A percentile compares a stretch with the other conserved stretches of the same genome.
Conservation (phyloP, 2,888 invertebrate genomes). For the Suillia variegata region DNA sequence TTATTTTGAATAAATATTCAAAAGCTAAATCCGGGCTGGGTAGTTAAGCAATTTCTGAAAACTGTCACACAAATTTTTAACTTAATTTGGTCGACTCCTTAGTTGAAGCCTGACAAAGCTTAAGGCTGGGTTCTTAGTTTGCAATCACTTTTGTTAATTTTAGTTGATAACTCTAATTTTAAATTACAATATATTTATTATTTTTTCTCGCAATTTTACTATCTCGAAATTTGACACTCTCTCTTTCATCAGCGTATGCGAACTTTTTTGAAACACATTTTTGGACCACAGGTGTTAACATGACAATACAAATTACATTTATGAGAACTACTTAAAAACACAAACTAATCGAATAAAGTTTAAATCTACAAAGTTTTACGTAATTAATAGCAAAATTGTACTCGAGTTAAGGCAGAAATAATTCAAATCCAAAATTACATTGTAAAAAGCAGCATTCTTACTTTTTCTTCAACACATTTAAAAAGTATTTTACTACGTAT, state of each 20-base stretch:
- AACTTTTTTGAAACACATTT: conserved; percentile 13
- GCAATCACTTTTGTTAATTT: conserved; percentile 14
- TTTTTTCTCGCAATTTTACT: background rate
- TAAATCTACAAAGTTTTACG: conserved; percentile 1
- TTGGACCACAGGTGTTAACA: conserved; percentile 44
- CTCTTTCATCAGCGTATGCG: background rate
- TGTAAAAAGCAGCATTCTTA: background rate
- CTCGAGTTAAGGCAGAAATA: no score
- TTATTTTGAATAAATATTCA: no score
- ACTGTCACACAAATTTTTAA: no score
- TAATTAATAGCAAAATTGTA: no score
- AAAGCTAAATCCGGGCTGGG: conserved; percentile 11
- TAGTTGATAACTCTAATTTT: conserved; percentile 13
- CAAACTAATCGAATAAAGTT: no score
- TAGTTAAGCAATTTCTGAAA: conserved; percentile 30
- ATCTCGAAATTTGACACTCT: background rate
- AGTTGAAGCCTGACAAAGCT: background rate
- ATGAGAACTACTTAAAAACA: conserved; percentile 22
- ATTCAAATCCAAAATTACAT: background rate
- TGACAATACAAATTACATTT: conserved; percentile 38
- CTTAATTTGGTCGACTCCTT: no score
- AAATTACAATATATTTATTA: background rate
- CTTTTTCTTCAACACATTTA: background rate
- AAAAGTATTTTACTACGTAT: background rate
- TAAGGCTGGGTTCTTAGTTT: background rate